Evolutionary conservation across 1,140 invertebrate species (phyloP).

Genomic region (Sarcophaga peregrina): DNA sequence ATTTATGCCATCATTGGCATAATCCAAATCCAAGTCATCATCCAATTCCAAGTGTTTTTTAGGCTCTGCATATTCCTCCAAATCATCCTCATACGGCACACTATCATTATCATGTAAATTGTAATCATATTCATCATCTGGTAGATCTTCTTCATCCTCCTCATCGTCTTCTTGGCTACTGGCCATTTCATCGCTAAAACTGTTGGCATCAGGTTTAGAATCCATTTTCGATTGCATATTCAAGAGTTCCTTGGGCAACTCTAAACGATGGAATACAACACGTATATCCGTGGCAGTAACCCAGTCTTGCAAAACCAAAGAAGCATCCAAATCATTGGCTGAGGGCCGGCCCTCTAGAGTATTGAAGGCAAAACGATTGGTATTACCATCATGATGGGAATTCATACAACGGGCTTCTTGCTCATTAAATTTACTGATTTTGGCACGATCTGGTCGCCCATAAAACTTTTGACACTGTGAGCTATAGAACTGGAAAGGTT

Average conservation of each 20-base stretch:
- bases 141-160: slow-evolving; percentile 55
- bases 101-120: slow-evolving; percentile 64
- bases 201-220: slow-evolving; percentile 56
- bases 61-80: slow-evolving; percentile 55
- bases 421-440: slow-evolving; percentile 93
- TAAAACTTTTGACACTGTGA: slow-evolving; percentile 90
- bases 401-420: slow-evolving; percentile 95
- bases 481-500: slow-evolving; percentile 96
- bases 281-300: slow-evolving; percentile 97
- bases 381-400: slow-evolving; percentile 74
- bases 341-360: slow-evolving; percentile 95
- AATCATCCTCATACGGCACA: slow-evolving; percentile 64
- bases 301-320: slow-evolving; percentile 98
- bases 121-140: slow-evolving; percentile 61
- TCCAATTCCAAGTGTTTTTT: slow-evolving; percentile 63
- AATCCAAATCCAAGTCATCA: slow-evolving; percentile 60
- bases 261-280: slow-evolving; percentile 90
- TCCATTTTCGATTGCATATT: slow-evolving; percentile 55
- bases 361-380: slow-evolving; percentile 91
- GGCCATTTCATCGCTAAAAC: slow-evolving; percentile 64
- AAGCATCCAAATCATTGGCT: slow-evolving; percentile 93
- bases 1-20: slow-evolving; percentile 58
- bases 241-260: slow-evolving; percentile 72
- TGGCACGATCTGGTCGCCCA: slow-evolving; percentile 81
- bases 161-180: slow-evolving; percentile 54